Evolutionary conservation across 2,113 vertebrate species (phyloP), one percentile per base, ranked within the genome.

Genomic region (Melanerpes aurifrons): DNA sequence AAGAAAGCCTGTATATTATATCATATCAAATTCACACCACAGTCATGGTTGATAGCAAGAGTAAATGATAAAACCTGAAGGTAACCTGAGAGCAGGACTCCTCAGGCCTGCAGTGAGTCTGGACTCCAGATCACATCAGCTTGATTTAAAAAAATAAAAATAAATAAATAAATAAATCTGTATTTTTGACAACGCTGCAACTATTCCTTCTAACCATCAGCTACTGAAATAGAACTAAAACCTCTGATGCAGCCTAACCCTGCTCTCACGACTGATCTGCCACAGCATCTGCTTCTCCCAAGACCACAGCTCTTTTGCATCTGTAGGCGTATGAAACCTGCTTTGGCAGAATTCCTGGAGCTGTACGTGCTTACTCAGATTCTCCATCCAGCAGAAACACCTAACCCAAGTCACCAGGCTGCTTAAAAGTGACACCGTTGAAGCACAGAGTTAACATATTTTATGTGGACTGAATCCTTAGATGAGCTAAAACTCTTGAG

Each of bases 281-380:
- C 72, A 6, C 69, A 48, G 82, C 87, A 73, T 68, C 86, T 93
- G 64, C 64, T 81, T 29, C 85, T 95, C 76, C 79, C 61, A 63
- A 87, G 82, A 77, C 87, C 86, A 43, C 57, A 61, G 47, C 28
- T 50, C n/a, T 70, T 95, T 82, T 92, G 85, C 87, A 64, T 90
- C 80, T 1, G 53, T 94, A 37, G 90, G 90, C 91, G 86, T 77
- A 87, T 25, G 57, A 93, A 95, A 91, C 86, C 88, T 77, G 86
- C 87, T 88, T 77, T 90, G 92, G 90, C 87, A 88, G 85, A 86
- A 74, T 58, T 93, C 93, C 92, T 82, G 82, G 35, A 57, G 63
- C 81, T 56, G 2, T 35, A 74, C 1, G 2, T 86, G 87, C 93
- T 90, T 48, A 31, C 54, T 64, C 66, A 45, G 56, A 68, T 43